These are phyloP conservation scores for Stenodera caucasica DNA, from an alignment of 2,888 invertebrate genomes.

Conservation along the genomic window DNA sequence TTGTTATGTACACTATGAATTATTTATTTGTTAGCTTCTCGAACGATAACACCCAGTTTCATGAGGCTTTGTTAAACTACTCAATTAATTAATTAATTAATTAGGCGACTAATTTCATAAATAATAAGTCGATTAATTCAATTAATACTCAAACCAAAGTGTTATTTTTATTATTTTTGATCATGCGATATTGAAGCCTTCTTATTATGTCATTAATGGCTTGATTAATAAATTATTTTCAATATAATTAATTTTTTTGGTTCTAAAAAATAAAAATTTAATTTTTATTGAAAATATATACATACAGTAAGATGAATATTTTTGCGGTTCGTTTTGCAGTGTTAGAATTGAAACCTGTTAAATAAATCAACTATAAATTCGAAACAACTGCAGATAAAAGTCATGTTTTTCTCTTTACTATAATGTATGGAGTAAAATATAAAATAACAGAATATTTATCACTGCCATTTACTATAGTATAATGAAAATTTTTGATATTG, in stretches of 20 bases:
- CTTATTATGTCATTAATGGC: too few relatives aligned
- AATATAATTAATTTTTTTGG: too few relatives aligned
- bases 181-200: too few relatives aligned
- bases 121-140: neutral
- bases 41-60: too few relatives aligned
- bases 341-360: neutral
- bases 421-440: neutral
- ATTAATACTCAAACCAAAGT: neutral
- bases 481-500: neutral
- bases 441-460: slow-evolving; percentile 3
- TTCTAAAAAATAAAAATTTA: too few relatives aligned
- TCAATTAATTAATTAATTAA: neutral
- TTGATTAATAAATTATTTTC: too few relatives aligned
- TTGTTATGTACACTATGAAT: too few relatives aligned
- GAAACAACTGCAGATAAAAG: neutral
- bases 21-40: too few relatives aligned
- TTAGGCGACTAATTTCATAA: neutral
- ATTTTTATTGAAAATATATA: too few relatives aligned
- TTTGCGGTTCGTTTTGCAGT: neutral
- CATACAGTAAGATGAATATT: too few relatives aligned
- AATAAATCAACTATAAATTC: neutral
- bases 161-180: too few relatives aligned
- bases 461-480: neutral
- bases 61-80: too few relatives aligned
- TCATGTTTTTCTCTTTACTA: neutral